phyloP scores from a whole-genome alignment of 2,888 invertebrate genomes.

The Morpho deidamia region DNA sequence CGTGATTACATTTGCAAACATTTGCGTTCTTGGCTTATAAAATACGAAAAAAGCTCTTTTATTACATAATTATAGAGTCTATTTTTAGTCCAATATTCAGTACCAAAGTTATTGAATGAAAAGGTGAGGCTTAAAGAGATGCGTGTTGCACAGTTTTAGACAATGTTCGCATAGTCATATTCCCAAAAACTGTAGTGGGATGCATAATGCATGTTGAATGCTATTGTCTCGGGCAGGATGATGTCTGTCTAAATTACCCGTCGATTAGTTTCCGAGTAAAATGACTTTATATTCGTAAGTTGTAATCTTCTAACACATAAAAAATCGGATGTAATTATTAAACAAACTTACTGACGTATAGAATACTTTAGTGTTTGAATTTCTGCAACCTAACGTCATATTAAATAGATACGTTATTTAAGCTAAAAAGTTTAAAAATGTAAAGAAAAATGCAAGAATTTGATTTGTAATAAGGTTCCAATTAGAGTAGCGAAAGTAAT shows the following conservation, averaged over 20 bases:
- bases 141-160: constrained; percentile 14
- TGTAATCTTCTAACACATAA: constrained; percentile 27
- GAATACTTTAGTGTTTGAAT: not conserved
- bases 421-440: no score
- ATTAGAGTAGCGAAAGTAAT: not conserved
- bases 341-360: not conserved
- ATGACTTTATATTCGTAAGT: constrained; percentile 36
- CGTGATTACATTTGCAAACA: constrained; percentile 23
- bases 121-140: constrained; percentile 8
- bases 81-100: not conserved
- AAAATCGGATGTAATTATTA: constrained; percentile 32
- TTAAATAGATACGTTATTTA: no score
- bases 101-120: constrained; percentile 9
- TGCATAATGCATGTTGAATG: constrained; percentile 42
- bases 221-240: constrained; percentile 42
- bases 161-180: constrained; percentile 22
- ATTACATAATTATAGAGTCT: not conserved
- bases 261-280: constrained; percentile 66
- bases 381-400: no score
- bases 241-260: constrained; percentile 64
- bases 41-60: not conserved
- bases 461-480: no score
- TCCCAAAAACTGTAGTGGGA: constrained; percentile 26
- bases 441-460: no score
- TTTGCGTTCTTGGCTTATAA: not conserved